phyloP scores from a whole-genome alignment of 1,140 invertebrate species.

The Drosophila jambulina region DNA sequence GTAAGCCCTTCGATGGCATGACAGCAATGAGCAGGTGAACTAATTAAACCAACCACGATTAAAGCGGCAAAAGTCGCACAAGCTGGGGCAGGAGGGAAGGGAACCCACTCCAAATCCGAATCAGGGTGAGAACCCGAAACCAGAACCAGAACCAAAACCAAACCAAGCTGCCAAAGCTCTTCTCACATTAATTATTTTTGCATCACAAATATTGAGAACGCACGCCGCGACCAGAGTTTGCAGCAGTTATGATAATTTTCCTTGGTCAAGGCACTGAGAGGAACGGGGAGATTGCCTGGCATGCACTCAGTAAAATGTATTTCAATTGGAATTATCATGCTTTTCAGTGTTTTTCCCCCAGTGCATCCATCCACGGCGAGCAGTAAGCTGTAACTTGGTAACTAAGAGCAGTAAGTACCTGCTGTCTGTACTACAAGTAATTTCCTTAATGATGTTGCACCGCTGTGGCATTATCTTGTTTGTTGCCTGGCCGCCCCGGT shows the following conservation, averaged over 20 bases:
- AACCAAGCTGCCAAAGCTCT: slow-evolving; percentile 41
- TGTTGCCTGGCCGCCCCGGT: slow-evolving; percentile 41
- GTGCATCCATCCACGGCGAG: slow-evolving; percentile 11
- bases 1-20: slow-evolving; percentile 57
- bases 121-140: slow-evolving; percentile 30
- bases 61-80: slow-evolving; percentile 42
- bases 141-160: slow-evolving; percentile 26
- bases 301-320: no score
- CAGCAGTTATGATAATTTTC: slow-evolving; percentile 75
- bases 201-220: slow-evolving; percentile 73
- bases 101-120: slow-evolving; percentile 11
- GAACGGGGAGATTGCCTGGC: background rate
- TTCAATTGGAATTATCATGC: background rate
- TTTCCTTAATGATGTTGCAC: slow-evolving; percentile 82
- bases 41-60: slow-evolving; percentile 64
- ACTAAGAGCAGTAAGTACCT: slow-evolving; percentile 60
- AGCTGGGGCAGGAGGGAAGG: background rate
- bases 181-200: slow-evolving; percentile 82
- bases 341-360: background rate
- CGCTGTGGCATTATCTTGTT: slow-evolving; percentile 81
- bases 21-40: slow-evolving; percentile 59
- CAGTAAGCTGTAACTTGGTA: slow-evolving; percentile 33
- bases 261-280: slow-evolving; percentile 11
- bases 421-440: slow-evolving; percentile 76
- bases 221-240: slow-evolving; percentile 22